These are phyloP conservation scores for Platygyra sinensis DNA, from an alignment of 64 coral and sea anemone genomes.

Conservation along the genomic window DNA sequence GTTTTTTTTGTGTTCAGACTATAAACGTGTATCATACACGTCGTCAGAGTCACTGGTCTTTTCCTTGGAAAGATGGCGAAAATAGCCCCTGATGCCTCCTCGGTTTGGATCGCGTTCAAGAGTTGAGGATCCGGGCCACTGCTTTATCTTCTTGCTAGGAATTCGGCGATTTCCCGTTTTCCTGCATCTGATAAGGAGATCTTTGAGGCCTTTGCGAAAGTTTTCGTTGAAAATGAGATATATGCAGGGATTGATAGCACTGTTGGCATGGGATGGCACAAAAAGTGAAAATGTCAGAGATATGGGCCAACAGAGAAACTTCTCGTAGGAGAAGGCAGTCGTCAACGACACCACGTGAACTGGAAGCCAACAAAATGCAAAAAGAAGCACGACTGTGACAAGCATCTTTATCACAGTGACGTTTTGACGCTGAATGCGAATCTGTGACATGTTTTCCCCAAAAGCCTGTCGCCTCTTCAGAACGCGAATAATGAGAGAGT, in stretches of 20 bases:
- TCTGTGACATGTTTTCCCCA: constrained; percentile 62
- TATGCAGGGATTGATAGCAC: constrained; percentile 81
- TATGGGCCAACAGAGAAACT: not conserved
- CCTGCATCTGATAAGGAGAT: not conserved
- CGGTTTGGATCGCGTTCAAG: constrained; percentile 33
- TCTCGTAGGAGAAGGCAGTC: not conserved
- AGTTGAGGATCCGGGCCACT: constrained; percentile 23
- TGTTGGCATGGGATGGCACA: constrained; percentile 57
- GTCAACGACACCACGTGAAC: constrained; percentile 36
- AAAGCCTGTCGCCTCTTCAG: constrained; percentile 67
- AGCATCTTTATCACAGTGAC: constrained; percentile 75
- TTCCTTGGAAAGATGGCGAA: constrained; percentile 24
- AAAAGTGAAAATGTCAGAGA: constrained; percentile 23
- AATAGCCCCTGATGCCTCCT: constrained; percentile 23
- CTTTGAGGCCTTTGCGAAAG: constrained; percentile 31
- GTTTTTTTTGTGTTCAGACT: not conserved
- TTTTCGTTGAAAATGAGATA: constrained; percentile 77
- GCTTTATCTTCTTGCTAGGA: not conserved
- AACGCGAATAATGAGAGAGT: constrained; percentile 59
- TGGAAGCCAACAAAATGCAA: constrained; percentile 81
- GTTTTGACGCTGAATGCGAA: constrained; percentile 38
- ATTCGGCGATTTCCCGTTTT: not conserved
- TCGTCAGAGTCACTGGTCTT: constrained; percentile 8
- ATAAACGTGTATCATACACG: constrained; percentile 24
- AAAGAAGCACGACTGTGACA: constrained; percentile 67